Base-by-base conservation (phyloP, 2,113 vertebrate species). In the Phyllopteryx taeniolatus region DNA sequence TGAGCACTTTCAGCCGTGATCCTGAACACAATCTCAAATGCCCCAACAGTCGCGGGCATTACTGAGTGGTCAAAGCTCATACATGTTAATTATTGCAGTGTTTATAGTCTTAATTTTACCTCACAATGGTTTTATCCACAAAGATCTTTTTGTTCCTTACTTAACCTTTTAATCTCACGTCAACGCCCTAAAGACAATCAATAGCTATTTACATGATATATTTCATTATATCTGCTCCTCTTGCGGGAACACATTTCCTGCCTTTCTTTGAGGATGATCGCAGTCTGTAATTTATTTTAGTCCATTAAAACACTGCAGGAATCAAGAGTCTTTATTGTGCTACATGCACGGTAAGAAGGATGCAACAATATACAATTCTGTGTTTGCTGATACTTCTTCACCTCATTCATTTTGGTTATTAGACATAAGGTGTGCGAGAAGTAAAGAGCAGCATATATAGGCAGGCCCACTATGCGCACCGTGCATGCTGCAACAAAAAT, bases 141-240 rank as follows among this genome's bases (percentile, higher is more conserved):
- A 76, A 88, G 80, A 73, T 5, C 49, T 82, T 90, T 91, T 85
- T 27, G 27, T 27, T 27, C 27, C 85, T 85, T 84, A 79, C 79
- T 82, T 88, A 86, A 90, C 85, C 87, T 90, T 90, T 91, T 88
- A 89, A 91, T 92, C 90, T 79, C 79, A 84, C 65, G 43, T 72
- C 73, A 85, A 83, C 81, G 85, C 76, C 76, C 83, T 83, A 80
- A 87, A 87, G 79, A 79, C 68, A 70, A 91, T 92, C 88, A 77
- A 91, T 92, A 85, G 69, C 84, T 85, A 89, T 91, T 91, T 87
- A 81, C 85, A 85, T 85, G 74, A 89, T 87, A 80, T 84, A 87
- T 86, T 84, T 85, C 85, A 89, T 89, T 85, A 83, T 85, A 84
- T 87, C 60, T 81, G 33, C 74, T 51, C 39, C 69, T 56, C 22